Evolutionary conservation across 2,113 vertebrate species (phyloP).

Genomic region (Urocynchramus pylzowi): DNA sequence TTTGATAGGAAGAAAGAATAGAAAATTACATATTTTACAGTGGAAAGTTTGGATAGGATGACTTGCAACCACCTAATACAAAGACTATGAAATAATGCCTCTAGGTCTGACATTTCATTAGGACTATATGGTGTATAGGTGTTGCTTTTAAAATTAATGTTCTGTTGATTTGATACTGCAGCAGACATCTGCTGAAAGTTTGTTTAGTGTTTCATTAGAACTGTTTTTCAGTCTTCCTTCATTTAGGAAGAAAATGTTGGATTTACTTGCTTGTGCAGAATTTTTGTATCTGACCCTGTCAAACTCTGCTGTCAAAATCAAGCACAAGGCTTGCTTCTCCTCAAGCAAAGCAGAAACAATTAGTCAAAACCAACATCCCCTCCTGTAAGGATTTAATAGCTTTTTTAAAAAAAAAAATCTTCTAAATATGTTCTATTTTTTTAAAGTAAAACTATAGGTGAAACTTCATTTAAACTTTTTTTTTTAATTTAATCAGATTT

Average conservation of each 20-base stretch:
- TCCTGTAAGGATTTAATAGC: not conserved
- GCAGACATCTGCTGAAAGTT: not conserved
- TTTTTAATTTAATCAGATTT: not conserved
- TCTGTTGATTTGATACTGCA: not conserved
- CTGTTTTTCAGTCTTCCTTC: not conserved
- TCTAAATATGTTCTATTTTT: not conserved
- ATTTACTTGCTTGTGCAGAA: not conserved
- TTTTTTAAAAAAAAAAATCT: not conserved
- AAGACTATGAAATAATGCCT: not conserved
- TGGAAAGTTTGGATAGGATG: not conserved
- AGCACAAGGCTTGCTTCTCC: not conserved
- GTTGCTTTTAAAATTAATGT: not conserved
- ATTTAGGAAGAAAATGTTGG: not conserved
- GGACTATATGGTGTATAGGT: not conserved
- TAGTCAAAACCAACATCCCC: not conserved
- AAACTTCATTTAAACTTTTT: not conserved
- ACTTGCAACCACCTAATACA: not conserved
- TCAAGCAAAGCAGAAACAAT: not conserved
- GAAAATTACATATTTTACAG: not conserved
- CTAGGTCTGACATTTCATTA: not conserved
- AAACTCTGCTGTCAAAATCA: not conserved
- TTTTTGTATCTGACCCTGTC: not conserved
- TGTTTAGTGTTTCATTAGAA: not conserved
- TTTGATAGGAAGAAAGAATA: not conserved
- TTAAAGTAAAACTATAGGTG: not conserved